phyloP scores from a whole-genome alignment of 2,113 vertebrate genomes.

The Stigmatopora argus region DNA sequence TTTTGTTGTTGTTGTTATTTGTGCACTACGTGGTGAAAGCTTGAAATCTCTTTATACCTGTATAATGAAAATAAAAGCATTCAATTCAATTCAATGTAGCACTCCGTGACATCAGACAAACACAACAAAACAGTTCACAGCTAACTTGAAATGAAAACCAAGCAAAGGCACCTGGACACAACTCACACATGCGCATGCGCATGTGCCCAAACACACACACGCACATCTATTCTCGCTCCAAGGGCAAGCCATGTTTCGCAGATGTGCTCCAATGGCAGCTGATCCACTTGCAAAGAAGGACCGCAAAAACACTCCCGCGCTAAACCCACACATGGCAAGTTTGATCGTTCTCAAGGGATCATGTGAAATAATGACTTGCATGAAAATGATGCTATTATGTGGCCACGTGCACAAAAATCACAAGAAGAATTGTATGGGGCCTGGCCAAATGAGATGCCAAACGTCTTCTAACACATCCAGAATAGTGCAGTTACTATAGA shows the following conservation, averaged over 20 bases:
- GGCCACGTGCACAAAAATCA: background rate
- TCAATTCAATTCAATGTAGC: constrained; percentile 7
- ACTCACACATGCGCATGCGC: constrained; percentile 18
- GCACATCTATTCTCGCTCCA: constrained; percentile 1
- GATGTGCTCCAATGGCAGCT: constrained; percentile 35
- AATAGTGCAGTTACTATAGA: too few species aligned
- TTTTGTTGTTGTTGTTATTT: too few species aligned
- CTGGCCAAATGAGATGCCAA: too few species aligned
- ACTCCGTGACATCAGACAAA: constrained; percentile 22
- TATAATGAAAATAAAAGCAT: too few species aligned
- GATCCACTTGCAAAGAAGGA: constrained; percentile 17
- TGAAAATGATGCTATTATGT: background rate
- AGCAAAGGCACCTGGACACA: constrained; percentile 33
- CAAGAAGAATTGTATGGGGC: too few species aligned
- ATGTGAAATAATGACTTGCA: background rate
- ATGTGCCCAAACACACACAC: constrained; percentile 22
- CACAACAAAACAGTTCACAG: constrained; percentile 13
- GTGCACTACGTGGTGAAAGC: too few species aligned
- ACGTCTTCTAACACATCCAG: too few species aligned
- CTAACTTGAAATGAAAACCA: constrained; percentile 35
- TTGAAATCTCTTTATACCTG: too few species aligned
- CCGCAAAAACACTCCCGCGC: constrained; percentile 16
- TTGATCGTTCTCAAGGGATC: background rate
- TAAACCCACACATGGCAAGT: constrained; percentile 9
- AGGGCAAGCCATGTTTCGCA: constrained; percentile 39